Base-by-base conservation (phyloP, 2,888 invertebrate genomes). In the Cerastis leucographa region DNA sequence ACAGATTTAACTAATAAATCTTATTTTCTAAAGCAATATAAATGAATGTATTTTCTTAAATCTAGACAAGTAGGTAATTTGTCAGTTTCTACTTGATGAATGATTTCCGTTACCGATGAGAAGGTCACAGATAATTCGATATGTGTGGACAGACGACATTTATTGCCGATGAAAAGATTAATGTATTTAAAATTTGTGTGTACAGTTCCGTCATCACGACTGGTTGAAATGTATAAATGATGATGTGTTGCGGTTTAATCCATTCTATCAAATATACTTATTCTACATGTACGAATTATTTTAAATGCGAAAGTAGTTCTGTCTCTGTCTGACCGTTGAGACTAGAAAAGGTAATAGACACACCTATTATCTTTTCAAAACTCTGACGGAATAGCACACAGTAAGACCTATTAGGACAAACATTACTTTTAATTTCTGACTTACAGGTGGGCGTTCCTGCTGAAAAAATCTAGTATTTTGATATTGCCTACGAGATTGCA, bases 1-100 rank as follows among this genome's bases (percentile, higher is more conserved):
- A 81, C 17, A 70, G 46, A 76, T 80, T 54, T 0, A n/a, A 54
- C 22, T n/a, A 35, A 74, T 80, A 80, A 80, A 80, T 70, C 54
- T 8, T 62, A 42, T 67, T 61, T 80, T 64, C 56, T 71, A 74
- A 76, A 62, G 51, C 29, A 66, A 72, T 44, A 69, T 8, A 49
- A 61, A 49, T 22, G 14, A 56, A 76, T 70, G 14, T 44, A 64
- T 62, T 70, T 76, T n/a, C 51, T 61, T 19, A 44, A 67, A 35
- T 81, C 44, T 66, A 76, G 66, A 77, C 59, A 64, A 73, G 62
- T 67, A 51, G 11, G 40, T 54, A 46, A 71, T 81, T 81, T 81
- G 56, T 81, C 44, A 70, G 66, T 51, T 73, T 77, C 73, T 54
- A 73, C 51, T 71, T 71, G 71, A 78, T 61, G 14, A 71, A 76